Conservation (phyloP, 2,888 invertebrate genomes). For the Sacculina carcini region DNA sequence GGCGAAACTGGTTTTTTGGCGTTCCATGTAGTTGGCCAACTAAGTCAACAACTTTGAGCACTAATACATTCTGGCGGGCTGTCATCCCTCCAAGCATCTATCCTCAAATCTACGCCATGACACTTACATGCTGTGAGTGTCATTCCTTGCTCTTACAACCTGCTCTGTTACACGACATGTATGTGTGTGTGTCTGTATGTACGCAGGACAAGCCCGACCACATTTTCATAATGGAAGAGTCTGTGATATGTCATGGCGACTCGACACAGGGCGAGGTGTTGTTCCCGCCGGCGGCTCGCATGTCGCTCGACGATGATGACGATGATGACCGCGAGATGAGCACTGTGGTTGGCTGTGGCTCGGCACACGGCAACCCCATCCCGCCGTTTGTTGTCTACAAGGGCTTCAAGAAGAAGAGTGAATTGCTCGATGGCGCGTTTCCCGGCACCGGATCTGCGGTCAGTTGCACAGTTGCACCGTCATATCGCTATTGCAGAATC, state of each 20-base stretch:
- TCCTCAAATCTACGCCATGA: too few relatives aligned
- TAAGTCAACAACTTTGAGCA: too few relatives aligned
- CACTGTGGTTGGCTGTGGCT: not conserved
- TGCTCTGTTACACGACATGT: not conserved
- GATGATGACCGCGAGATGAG: slow-evolving; percentile 3
- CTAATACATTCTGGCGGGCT: too few relatives aligned
- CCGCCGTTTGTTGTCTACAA: slow-evolving; percentile 1
- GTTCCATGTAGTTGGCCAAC: too few relatives aligned
- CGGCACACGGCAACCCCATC: not conserved
- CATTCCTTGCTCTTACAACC: too few relatives aligned
- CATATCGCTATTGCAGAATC: too few relatives aligned
- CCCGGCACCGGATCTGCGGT: not conserved
- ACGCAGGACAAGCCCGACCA: not conserved
- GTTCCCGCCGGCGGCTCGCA: not conserved
- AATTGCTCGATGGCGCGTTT: not conserved
- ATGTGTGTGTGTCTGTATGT: not conserved
- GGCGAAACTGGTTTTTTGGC: too few relatives aligned
- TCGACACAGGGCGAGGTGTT: slow-evolving; percentile 1
- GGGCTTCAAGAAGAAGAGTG: slow-evolving; percentile 1
- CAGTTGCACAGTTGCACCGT: too few relatives aligned
- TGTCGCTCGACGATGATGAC: slow-evolving; percentile 1
- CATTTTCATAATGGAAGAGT: slow-evolving; percentile 1
- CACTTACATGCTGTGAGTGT: too few relatives aligned
- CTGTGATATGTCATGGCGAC: not conserved
- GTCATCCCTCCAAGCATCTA: too few relatives aligned